These are phyloP conservation scores for Poeciliopsis turrubarensis DNA, from an alignment of 2,113 vertebrate species.

Conservation along the genomic window DNA sequence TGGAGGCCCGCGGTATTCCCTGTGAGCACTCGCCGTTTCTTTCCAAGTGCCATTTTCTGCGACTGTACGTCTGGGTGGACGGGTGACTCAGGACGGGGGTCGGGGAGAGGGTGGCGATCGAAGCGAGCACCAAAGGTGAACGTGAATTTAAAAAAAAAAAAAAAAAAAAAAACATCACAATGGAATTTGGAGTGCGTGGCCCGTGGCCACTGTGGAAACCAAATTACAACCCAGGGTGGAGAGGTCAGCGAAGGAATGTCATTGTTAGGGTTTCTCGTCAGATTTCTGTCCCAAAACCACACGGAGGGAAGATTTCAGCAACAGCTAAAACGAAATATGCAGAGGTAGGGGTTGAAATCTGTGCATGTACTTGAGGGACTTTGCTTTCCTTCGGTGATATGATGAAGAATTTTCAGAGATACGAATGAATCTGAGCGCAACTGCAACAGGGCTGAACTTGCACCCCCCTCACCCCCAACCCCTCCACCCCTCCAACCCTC, in stretches of 20 bases:
- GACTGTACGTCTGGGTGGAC: not conserved
- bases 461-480: not conserved
- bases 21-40: slow-evolving; percentile 32
- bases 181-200: slow-evolving; percentile 38
- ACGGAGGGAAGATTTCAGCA: not conserved
- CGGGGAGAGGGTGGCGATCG: slow-evolving; percentile 34
- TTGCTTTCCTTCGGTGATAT: slow-evolving; percentile 8
- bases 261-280: slow-evolving; percentile 26
- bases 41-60: slow-evolving; percentile 65
- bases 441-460: slow-evolving; percentile 25
- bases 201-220: slow-evolving; percentile 23
- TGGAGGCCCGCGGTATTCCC: slow-evolving; percentile 48
- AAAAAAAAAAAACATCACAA: slow-evolving; percentile 42
- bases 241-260: slow-evolving; percentile 59
- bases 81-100: slow-evolving; percentile 30
- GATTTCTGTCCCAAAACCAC: slow-evolving; percentile 1
- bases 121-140: no score
- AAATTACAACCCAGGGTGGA: slow-evolving; percentile 62
- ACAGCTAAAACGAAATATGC: not conserved
- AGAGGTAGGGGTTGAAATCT: slow-evolving; percentile 17
- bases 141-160: no score
- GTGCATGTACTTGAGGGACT: not conserved
- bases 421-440: slow-evolving; percentile 4
- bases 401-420: not conserved
- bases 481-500: not conserved